Evolutionary conservation across 2,888 invertebrate genomes (phyloP), one percentile per base, ranked within the genome.

Genomic region (Matsumyia berberina): DNA sequence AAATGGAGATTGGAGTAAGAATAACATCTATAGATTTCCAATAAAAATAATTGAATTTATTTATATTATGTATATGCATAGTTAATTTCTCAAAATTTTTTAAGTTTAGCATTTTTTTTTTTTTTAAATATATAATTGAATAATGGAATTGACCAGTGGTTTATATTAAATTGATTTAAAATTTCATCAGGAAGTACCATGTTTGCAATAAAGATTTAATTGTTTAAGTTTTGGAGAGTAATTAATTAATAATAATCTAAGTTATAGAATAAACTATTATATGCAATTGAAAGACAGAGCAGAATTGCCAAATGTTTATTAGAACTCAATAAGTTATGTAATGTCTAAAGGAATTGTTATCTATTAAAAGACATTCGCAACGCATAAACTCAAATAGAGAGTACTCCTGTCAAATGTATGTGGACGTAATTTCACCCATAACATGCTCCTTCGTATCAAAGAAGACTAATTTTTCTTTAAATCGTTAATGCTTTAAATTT

Each of bases 121-220:
- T 57, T 51, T 66, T 24, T 67, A 11, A 66, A 78, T 66, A 67
- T 69, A 73, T 82, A 85, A 85, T 85, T 85, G 85, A 85, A 53
- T 69, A 67, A 60, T 76, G 44, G 58, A 85, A 85, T 85, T 85
- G 85, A 85, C 85, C 74, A 60, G 70, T 69, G 62, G 53, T 73
- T 79, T 51, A 15, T 19, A 58, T 51, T 74, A 53, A 85, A 80
- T 85, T 80, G 85, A 74, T 74, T 70, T 49, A 42, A 57, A 55
- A 46, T 69, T 74, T 64, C 39, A 51, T 73, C 39, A 67, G 82
- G 74, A 79, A 85, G 69, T 53, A 69, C 53, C 70, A 76, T 57
- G 37, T 64, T 80, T 44, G 35, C 2, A 44, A n/a, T 49, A 11
- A 51, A 58, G 62, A 78, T 51, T 62, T 53, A 62, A 42, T 42